Percentiles rank a stretch among this genome's conserved stretches.
phyloP scores from a whole-genome alignment of 2,797 vertebrate species.

The Perodicticus potto region DNA sequence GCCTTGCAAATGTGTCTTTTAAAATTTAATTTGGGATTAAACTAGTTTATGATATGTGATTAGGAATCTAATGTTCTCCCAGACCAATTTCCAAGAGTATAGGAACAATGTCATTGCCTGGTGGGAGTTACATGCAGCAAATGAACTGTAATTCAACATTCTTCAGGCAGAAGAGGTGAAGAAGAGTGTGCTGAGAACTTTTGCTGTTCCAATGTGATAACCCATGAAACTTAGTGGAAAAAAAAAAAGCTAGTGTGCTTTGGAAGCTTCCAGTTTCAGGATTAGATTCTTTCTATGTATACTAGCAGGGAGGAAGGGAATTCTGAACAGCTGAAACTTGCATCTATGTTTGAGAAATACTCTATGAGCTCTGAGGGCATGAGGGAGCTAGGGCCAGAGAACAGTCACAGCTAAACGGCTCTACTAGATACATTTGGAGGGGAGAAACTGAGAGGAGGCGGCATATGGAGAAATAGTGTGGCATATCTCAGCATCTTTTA shows the following conservation, averaged over 20 bases:
- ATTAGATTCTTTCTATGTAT: neutral
- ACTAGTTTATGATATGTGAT: constrained; percentile 41
- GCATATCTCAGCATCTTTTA: neutral
- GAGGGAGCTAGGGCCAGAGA: neutral
- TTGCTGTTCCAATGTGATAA: neutral
- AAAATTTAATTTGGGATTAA: constrained; percentile 44
- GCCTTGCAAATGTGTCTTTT: constrained; percentile 48
- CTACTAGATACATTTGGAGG: neutral
- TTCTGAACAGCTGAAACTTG: neutral
- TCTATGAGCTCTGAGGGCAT: neutral
- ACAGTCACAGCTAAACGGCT: neutral
- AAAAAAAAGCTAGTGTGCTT: neutral
- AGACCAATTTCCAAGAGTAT: neutral
- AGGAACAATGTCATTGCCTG: neutral
- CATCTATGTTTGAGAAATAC: neutral
- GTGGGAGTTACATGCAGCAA: neutral
- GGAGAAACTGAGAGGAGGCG: neutral
- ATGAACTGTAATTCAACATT: neutral
- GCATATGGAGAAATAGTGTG: neutral
- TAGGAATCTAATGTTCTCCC: neutral
- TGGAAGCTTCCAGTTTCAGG: neutral
- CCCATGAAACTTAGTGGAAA: neutral
- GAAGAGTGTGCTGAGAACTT: neutral
- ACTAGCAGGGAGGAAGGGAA: neutral
- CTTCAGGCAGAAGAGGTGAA: neutral